Base-by-base conservation (phyloP, 2,797 vertebrate species). In the Typhlichthys eigenmanni region DNA sequence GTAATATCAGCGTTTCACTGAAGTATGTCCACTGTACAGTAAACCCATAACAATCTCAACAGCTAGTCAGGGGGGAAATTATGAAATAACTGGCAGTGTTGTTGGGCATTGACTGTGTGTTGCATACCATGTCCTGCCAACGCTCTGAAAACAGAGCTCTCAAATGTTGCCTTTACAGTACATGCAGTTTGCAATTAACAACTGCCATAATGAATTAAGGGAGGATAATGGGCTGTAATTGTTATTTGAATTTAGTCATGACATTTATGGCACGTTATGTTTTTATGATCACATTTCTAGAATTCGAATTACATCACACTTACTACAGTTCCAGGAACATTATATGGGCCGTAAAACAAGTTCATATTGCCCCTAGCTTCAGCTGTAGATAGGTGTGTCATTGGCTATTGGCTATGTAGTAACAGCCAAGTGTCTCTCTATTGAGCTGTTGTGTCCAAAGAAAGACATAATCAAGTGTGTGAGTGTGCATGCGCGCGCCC, bases 41-140 rank as follows among this genome's bases (percentile, higher is more conserved):
- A n/a, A 29, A 47, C 32, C 47, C 63, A 43, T 34, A 46, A 54
- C 38, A 47, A 47, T 61, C 32, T 55, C 17, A 46, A 66, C 55
- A 50, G 52, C 24, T 10, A 68, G 75, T 51, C 38, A n/a, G 56
- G 53, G 49, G 63, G 79, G 71, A 82, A 82, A 72, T 49, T 52
- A 56, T 48, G 60, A 62, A 69, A 68, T 56, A 58, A 66, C 61
- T 55, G 66, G 59, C 66, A 55, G 70, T 43, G 38, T 8, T 43
- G 51, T 58, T 67, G 19, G 54, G 47, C 54, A 55, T 59, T 69
- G 72, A 76, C 64, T 74, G 64, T 72, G 69, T 68, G 70, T 70
- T 69, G 60, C 72, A 75, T 66, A 66, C 70, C 32, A 54, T 79
- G 81, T 86, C 81, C 81, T 79, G 73, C 52, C 45, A 57, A 53